These are phyloP conservation scores for Asteroscopus sphinx DNA, from an alignment of 2,888 invertebrate genomes.

Conservation along the genomic window DNA sequence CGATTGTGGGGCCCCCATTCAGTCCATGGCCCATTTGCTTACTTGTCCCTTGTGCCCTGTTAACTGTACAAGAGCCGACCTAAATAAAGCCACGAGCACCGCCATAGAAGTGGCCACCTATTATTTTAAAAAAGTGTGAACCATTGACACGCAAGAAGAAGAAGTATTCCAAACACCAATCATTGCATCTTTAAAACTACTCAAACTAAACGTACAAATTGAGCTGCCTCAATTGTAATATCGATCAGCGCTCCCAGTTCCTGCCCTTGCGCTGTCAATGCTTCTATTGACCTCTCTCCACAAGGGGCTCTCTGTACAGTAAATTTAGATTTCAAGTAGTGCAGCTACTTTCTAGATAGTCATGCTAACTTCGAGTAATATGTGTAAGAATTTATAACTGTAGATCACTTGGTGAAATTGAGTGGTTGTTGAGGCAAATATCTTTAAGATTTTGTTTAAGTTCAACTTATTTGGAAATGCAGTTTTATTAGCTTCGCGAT, in stretches of 20 bases:
- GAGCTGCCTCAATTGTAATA: constrained; percentile 48
- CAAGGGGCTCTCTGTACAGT: constrained; percentile 56
- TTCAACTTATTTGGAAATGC: background rate
- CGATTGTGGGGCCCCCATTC: too few relatives aligned
- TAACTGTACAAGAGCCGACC: too few relatives aligned
- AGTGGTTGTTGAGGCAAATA: constrained; percentile 1
- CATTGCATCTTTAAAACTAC: constrained; percentile 6
- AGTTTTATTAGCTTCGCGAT: too few relatives aligned
- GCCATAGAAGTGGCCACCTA: too few relatives aligned
- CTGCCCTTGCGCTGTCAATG: constrained; percentile 73
- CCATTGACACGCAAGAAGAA: too few relatives aligned
- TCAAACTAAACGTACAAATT: constrained; percentile 27
- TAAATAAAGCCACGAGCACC: too few relatives aligned
- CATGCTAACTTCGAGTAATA: constrained; percentile 49
- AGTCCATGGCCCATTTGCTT: too few relatives aligned
- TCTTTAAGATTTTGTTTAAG: background rate
- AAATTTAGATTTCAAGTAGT: constrained; percentile 64
- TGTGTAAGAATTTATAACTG: constrained; percentile 29
- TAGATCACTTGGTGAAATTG: constrained; percentile 11
- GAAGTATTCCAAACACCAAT: too few relatives aligned
- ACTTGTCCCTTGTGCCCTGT: too few relatives aligned
- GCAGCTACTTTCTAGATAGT: constrained; percentile 59
- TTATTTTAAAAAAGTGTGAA: too few relatives aligned
- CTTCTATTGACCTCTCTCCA: constrained; percentile 69
- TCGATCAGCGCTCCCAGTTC: constrained; percentile 29